Percentiles rank a stretch among this genome's conserved stretches.
Conservation (phyloP, 1,140 invertebrate species). For the Tetragnatha versicolor region DNA sequence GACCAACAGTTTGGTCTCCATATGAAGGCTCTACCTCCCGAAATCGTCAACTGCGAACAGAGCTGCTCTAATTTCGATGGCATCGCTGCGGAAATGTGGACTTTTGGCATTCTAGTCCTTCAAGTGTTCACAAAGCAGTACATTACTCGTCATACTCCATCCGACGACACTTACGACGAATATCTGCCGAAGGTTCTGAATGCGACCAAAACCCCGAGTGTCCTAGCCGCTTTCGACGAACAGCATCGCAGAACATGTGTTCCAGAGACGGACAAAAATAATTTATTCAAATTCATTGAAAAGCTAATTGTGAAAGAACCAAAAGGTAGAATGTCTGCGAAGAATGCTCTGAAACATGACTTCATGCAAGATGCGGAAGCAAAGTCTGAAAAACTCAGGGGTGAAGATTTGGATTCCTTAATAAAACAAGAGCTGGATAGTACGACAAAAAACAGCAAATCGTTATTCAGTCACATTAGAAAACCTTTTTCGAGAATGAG, state of each 20-base stretch:
- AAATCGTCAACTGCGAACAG: too few species aligned
- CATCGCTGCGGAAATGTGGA: slow-evolving; percentile 23
- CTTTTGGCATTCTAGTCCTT: slow-evolving; percentile 16
- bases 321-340: background rate
- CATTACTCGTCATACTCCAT: background rate
- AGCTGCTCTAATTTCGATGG: background rate
- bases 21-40: slow-evolving; percentile 9
- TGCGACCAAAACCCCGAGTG: too few species aligned
- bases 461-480: too few species aligned
- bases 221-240: too few species aligned
- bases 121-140: slow-evolving; percentile 2
- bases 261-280: background rate
- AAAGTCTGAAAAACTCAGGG: background rate
- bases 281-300: background rate
- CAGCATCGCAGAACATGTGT: too few species aligned
- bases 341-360: background rate
- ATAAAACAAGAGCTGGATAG: too few species aligned
- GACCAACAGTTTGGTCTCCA: background rate
- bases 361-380: background rate
- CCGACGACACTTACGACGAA: background rate
- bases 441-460: too few species aligned
- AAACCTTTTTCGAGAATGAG: too few species aligned
- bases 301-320: background rate
- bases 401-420: too few species aligned
- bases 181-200: slow-evolving; percentile 12